Evolutionary conservation across 2,888 invertebrate genomes (phyloP), one percentile per base, ranked within the genome.

Genomic region (Arctia plantaginis): DNA sequence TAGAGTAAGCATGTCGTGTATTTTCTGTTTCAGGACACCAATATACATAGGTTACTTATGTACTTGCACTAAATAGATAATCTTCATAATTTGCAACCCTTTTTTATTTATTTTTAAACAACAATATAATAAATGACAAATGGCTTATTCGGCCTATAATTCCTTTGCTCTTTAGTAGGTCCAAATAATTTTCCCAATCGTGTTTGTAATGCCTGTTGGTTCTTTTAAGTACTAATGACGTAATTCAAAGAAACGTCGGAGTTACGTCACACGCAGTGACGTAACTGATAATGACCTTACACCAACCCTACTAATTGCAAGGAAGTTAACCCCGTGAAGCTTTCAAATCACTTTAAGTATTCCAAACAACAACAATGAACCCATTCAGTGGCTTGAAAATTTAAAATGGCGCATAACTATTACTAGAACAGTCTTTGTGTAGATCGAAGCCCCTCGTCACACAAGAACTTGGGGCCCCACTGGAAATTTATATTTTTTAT

Each of bases 201-300:
- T 59, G 27, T n/a, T 59, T 0, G 0, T 27, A n/a, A 13, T 59
- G 10, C 13, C n/a, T 13, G 27, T 59, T 59, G 27, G 12, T 27
- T 27, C 27, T 59, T 13, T 27, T 10, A 59, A 59, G 20, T 62
- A 30, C 0, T 30, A 35, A 30, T 77, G 72, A 75, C 77, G 75
- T 82, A 80, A 82, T 78, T 73, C 71, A 78, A 73, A 75, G 76
- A 68, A 73, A 64, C 74, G 78, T 85, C 74, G 77, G 35, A 47
- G 35, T 78, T 80, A 85, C 83, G 83, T 82, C 85, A 85, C 66
- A 66, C 41, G 41, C 20, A 59, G 59, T 74, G 64, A 69, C 74
- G 83, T 78, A 80, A 79, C 74, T 80, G 82, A 77, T 77, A 77
- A 80, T 74, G 83, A 83, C 85, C 85, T 84, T 83, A 80, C 77